Conservation (phyloP, 2,113 vertebrate species). For the Seriola dumerili region DNA sequence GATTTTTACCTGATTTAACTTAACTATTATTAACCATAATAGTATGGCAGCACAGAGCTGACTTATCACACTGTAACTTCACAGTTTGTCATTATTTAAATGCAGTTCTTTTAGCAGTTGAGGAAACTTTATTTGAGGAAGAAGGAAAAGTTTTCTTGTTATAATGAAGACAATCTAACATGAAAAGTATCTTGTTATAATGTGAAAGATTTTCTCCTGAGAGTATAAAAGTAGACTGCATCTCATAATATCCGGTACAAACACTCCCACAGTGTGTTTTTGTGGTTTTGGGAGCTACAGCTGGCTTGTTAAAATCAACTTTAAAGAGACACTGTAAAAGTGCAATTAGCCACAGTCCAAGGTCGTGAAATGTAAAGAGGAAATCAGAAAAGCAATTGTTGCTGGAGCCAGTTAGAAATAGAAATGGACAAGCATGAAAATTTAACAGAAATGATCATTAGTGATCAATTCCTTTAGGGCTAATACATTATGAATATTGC, state of each 20-base stretch:
- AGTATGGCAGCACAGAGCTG: not conserved
- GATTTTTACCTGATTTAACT: slow-evolving; percentile 37
- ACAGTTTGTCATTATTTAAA: not conserved
- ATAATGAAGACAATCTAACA: slow-evolving; percentile 28
- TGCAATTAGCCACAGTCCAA: slow-evolving; percentile 48
- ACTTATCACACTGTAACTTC: slow-evolving; percentile 18
- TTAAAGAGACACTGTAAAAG: slow-evolving; percentile 49
- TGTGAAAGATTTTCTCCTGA: slow-evolving; percentile 30
- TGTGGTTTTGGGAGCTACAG: slow-evolving; percentile 37
- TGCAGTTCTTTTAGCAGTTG: slow-evolving; percentile 16
- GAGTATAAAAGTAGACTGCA: slow-evolving; percentile 31
- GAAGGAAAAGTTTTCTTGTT: slow-evolving; percentile 11
- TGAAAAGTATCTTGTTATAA: slow-evolving; percentile 38
- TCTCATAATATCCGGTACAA: slow-evolving; percentile 20
- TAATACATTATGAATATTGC: slow-evolving; percentile 6
- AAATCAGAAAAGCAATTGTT: not conserved
- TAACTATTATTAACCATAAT: not conserved
- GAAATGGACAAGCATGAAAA: not conserved
- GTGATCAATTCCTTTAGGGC: slow-evolving; percentile 7
- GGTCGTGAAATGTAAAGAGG: slow-evolving; percentile 8
- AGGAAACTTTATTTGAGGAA: slow-evolving; percentile 8
- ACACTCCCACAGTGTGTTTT: slow-evolving; percentile 25
- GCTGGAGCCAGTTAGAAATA: not conserved
- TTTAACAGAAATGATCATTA: not conserved
- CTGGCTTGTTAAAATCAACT: slow-evolving; percentile 60